Conservation (phyloP, 2,113 vertebrate species). For the Pterocles burchelli region DNA sequence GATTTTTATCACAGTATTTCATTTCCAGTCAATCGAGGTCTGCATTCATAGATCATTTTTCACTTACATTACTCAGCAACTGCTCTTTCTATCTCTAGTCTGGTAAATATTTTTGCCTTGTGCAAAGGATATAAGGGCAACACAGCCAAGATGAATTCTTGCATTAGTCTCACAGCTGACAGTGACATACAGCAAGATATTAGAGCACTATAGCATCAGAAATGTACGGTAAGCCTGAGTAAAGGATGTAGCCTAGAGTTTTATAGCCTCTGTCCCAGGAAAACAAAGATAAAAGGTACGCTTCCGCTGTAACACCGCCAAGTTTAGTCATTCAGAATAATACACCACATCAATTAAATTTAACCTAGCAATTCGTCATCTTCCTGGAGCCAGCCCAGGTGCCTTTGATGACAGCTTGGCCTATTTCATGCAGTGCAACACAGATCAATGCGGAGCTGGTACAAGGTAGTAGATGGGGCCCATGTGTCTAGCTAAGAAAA, state of each 20-base stretch:
- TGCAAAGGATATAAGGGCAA: slow-evolving; percentile 26
- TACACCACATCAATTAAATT: slow-evolving; percentile 32
- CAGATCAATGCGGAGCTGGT: slow-evolving; percentile 42
- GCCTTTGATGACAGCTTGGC: neutral
- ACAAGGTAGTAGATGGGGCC: neutral
- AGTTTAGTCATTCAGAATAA: slow-evolving; percentile 25
- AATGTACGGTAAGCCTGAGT: neutral
- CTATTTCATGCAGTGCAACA: slow-evolving; percentile 24
- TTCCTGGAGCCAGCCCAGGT: slow-evolving; percentile 18
- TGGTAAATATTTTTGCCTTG: slow-evolving; percentile 53
- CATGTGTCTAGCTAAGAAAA: slow-evolving; percentile 48
- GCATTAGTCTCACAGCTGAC: neutral
- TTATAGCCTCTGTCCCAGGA: neutral
- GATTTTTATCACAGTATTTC: slow-evolving; percentile 59
- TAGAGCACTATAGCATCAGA: neutral
- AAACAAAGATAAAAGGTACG: slow-evolving; percentile 41
- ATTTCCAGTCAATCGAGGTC: slow-evolving; percentile 41
- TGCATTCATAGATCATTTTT: slow-evolving; percentile 48
- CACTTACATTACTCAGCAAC: slow-evolving; percentile 7
- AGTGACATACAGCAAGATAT: slow-evolving; percentile 11
- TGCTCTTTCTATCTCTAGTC: slow-evolving; percentile 22
- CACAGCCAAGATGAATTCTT: slow-evolving; percentile 25
- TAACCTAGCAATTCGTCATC: slow-evolving; percentile 41
- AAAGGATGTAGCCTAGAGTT: neutral
- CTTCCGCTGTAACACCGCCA: neutral